These are phyloP conservation scores for Malacoctenus gilli DNA, from an alignment of 2,797 vertebrate genomes.

Conservation along the genomic window DNA sequence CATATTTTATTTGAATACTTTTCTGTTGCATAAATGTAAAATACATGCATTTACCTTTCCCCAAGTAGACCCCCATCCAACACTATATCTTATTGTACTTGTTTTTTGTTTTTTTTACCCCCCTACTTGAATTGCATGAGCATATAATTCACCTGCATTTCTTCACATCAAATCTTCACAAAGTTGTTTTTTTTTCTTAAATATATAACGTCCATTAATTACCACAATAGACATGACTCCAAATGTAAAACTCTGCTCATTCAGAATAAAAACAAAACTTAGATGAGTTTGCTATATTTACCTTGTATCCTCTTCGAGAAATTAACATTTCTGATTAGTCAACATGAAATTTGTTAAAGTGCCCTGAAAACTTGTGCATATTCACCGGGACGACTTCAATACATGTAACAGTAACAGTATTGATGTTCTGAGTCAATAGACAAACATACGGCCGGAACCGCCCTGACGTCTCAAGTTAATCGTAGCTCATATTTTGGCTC, in stretches of 20 bases:
- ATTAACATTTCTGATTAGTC: slow-evolving; percentile 57
- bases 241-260: slow-evolving; percentile 74
- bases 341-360: slow-evolving; percentile 73
- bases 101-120: slow-evolving; percentile 53
- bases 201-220: slow-evolving; percentile 84
- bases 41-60: slow-evolving; percentile 98
- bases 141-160: slow-evolving; percentile 76
- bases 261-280: slow-evolving; percentile 69
- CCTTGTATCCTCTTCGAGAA: slow-evolving; percentile 46
- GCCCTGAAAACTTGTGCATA: slow-evolving; percentile 78
- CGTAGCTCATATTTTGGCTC: slow-evolving; percentile 47
- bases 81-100: slow-evolving; percentile 47
- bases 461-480: slow-evolving; percentile 39
- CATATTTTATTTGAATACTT: slow-evolving; percentile 83
- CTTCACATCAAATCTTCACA: slow-evolving; percentile 86
- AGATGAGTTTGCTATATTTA: slow-evolving; percentile 64
- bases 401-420: slow-evolving; percentile 58
- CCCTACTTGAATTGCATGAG: slow-evolving; percentile 69
- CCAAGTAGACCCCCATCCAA: slow-evolving; percentile 86
- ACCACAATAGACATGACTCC: slow-evolving; percentile 85
- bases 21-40: slow-evolving; percentile 95
- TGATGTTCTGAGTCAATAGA: slow-evolving; percentile 60
- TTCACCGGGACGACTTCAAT: slow-evolving; percentile 65
- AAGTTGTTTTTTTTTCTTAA: slow-evolving; percentile 53
- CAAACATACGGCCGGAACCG: slow-evolving; percentile 52